Evolutionary conservation across 1,140 invertebrate genomes (phyloP).

Genomic region (Drosophila suzukii): DNA sequence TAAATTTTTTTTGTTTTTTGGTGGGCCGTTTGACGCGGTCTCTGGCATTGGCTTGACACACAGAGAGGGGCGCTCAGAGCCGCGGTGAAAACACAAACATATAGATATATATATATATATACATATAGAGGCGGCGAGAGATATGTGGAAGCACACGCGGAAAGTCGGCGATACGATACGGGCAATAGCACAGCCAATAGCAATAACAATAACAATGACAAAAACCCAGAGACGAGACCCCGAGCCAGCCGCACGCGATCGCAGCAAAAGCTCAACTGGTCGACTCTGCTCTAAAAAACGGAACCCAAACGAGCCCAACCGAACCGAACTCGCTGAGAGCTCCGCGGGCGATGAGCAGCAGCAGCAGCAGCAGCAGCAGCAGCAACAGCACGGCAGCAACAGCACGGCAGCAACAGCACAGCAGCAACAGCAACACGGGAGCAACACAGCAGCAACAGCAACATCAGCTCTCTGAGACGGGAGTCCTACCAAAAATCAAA

Average conservation of each 20-base stretch:
- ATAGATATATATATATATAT: conserved; percentile 3
- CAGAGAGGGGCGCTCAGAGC: conserved; percentile 13
- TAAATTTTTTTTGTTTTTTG: conserved; percentile 2
- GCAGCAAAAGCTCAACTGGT: conserved; percentile 81
- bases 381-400: conserved; percentile 19
- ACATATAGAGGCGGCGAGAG: conserved; percentile 10
- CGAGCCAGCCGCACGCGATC: conserved; percentile 79
- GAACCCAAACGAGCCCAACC: conserved; percentile 55
- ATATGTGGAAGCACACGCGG: conserved; percentile 29
- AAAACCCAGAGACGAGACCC: conserved; percentile 37
- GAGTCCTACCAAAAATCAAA: conserved; percentile 38
- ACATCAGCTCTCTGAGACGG: conserved; percentile 4
- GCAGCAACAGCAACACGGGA: conserved; percentile 12
- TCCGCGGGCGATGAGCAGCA: conserved; percentile 43
- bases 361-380: neutral
- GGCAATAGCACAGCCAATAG: conserved; percentile 14
- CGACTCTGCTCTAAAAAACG: conserved; percentile 43
- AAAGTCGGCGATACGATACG: conserved; percentile 15
- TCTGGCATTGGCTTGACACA: conserved; percentile 37
- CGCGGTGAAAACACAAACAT: conserved; percentile 1
- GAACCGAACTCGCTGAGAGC: conserved; percentile 34
- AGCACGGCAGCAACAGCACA: conserved; percentile 9
- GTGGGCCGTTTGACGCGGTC: conserved; percentile 31
- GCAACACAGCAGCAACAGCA: conserved; percentile 14
- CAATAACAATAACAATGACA: conserved; percentile 23